phyloP scores from a whole-genome alignment of 23 tunicate species.

The Ascidia mentula region DNA sequence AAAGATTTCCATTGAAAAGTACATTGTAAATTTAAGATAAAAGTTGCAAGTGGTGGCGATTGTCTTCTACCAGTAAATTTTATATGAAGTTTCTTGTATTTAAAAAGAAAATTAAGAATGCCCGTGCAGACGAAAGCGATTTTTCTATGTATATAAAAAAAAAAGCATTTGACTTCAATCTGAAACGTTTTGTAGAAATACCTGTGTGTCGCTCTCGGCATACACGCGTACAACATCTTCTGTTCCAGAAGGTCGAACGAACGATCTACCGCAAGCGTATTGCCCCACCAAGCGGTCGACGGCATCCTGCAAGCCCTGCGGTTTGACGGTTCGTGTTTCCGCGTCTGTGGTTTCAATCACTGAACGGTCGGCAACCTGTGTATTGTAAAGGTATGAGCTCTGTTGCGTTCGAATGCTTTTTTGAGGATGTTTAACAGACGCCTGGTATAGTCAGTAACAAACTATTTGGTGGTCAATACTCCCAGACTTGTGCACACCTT shows the following conservation, averaged over 20 bases:
- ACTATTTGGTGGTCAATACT: too few species aligned
- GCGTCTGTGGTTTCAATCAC: constrained; percentile 75
- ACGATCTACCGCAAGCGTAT: constrained; percentile 67
- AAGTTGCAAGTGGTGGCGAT: too few species aligned
- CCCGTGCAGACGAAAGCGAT: too few species aligned
- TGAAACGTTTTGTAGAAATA: neutral
- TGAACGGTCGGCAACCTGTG: constrained; percentile 79
- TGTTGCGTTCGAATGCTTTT: too few species aligned
- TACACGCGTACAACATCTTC: constrained; percentile 98
- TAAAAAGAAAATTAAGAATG: too few species aligned
- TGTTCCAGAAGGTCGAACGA: constrained; percentile 96
- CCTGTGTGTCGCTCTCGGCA: constrained; percentile 96
- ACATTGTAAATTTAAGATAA: too few species aligned
- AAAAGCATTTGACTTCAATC: neutral
- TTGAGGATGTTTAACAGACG: too few species aligned
- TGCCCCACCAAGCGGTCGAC: constrained; percentile 58
- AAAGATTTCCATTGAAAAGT: too few species aligned
- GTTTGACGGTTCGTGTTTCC: constrained; percentile 56
- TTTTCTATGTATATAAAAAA: too few species aligned
- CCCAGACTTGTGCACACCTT: constrained; percentile 38
- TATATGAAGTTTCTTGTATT: too few species aligned
- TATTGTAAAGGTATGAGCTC: neutral
- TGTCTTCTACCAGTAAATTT: too few species aligned
- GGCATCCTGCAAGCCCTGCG: constrained; percentile 62
- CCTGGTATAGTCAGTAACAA: too few species aligned